A percentile compares a stretch with the other conserved stretches of the same genome.
phyloP scores from a whole-genome alignment of 2,113 vertebrate genomes.

The Takifugu flavidus region DNA sequence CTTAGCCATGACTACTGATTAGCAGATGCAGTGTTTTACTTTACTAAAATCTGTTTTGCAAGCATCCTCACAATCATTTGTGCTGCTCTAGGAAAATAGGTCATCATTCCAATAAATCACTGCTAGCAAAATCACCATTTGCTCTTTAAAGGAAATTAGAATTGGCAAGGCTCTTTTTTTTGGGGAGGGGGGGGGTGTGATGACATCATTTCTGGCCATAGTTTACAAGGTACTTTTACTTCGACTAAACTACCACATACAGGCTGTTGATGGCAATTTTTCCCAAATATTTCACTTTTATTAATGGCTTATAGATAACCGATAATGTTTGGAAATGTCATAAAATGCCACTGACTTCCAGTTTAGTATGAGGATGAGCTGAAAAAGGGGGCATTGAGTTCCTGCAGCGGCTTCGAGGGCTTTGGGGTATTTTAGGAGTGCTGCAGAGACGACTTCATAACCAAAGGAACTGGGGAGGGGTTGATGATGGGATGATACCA shows the following conservation, averaged over 20 bases:
- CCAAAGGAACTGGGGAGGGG: constrained; percentile 7
- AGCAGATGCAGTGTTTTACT: too few relatives aligned
- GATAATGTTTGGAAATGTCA: too few relatives aligned
- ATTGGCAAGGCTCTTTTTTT: too few relatives aligned
- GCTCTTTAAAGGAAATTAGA: too few relatives aligned
- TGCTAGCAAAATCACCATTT: too few relatives aligned
- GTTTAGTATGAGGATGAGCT: constrained; percentile 4
- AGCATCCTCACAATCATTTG: too few relatives aligned
- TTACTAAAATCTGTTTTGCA: too few relatives aligned
- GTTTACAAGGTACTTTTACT: constrained; percentile 1
- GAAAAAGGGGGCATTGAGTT: constrained; percentile 40
- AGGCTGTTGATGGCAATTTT: constrained; percentile 31
- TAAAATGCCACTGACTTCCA: too few relatives aligned
- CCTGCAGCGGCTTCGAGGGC: constrained; percentile 31
- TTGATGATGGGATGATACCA: constrained; percentile 18
- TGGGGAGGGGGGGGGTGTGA: too few relatives aligned
- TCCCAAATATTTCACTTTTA: constrained; percentile 5
- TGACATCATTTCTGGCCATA: neutral
- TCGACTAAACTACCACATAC: neutral
- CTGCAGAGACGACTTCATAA: constrained; percentile 39
- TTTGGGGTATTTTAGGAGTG: constrained; percentile 50
- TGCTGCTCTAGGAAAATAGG: too few relatives aligned
- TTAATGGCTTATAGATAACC: neutral
- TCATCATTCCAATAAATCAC: too few relatives aligned
- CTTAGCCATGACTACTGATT: too few relatives aligned